phyloP scores from a whole-genome alignment of 2,888 invertebrate genomes.

The Oeneis ivallda region DNA sequence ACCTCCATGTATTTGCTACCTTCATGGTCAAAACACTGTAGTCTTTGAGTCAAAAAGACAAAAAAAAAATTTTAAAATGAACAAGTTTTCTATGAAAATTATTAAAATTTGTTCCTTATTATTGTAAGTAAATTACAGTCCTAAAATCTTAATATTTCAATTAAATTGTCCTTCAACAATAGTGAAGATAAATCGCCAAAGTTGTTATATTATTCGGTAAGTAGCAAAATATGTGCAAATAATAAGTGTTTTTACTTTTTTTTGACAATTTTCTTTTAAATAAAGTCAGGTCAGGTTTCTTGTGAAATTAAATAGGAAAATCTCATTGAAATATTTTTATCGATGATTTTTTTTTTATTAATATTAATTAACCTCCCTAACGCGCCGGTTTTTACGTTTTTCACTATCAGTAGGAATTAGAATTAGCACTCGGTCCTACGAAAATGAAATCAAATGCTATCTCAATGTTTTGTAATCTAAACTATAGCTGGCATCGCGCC shows the following conservation, averaged over 20 bases:
- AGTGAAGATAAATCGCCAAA: conserved; percentile 25
- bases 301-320: background rate
- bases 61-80: conserved; percentile 29
- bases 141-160: background rate
- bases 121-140: conserved; percentile 5
- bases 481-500: conserved; percentile 61
- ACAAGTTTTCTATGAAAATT: conserved; percentile 10
- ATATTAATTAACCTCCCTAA: background rate
- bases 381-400: background rate
- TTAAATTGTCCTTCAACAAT: background rate
- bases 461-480: conserved; percentile 56
- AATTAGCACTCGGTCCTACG: background rate
- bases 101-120: background rate
- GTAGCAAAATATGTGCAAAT: background rate
- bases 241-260: too few species aligned
- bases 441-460: background rate
- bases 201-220: conserved; percentile 26
- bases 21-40: too few species aligned
- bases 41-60: too few species aligned
- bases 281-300: background rate
- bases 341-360: background rate
- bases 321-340: background rate
- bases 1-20: too few species aligned
- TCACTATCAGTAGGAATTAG: background rate
- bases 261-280: background rate